These are phyloP conservation scores for Synergus umbraculus DNA, from an alignment of 2,888 invertebrate genomes.

Conservation along the genomic window DNA sequence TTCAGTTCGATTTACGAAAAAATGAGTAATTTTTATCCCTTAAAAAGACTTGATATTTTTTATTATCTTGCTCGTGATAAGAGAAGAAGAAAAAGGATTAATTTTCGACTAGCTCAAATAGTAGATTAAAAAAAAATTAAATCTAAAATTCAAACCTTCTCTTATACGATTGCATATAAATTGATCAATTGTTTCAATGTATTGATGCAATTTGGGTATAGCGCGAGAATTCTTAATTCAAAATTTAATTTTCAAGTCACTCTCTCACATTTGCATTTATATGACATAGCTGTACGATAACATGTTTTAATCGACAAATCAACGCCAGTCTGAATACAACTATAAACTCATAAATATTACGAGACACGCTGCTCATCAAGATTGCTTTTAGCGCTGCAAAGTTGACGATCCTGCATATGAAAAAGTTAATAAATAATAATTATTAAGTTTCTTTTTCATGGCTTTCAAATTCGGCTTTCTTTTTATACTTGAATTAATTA, in stretches of 20 bases:
- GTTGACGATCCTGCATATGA: neutral
- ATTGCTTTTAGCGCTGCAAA: neutral
- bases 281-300: conserved; percentile 44
- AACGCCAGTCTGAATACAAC: conserved; percentile 20
- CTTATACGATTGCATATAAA: too few species aligned
- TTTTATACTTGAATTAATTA: neutral
- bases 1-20: neutral
- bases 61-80: too few species aligned
- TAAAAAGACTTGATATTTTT: too few species aligned
- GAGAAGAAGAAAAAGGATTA: too few species aligned
- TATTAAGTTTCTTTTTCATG: neutral
- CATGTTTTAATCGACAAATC: conserved; percentile 55
- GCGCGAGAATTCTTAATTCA: conserved; percentile 44
- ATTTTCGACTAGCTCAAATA: too few species aligned
- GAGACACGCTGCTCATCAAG: conserved; percentile 8
- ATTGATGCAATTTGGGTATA: neutral
- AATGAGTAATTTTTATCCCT: too few species aligned
- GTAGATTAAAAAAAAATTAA: neutral
- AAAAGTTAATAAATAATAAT: conserved; percentile 10
- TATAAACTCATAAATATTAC: conserved; percentile 28
- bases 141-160: neutral
- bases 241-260: conserved; percentile 49
- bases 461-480: neutral
- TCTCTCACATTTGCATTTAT: conserved; percentile 57
- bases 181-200: neutral